Evolutionary conservation across 2,113 vertebrate genomes (phyloP), one percentile per base, ranked within the genome.

Genomic region (Microtus ochrogaster): DNA sequence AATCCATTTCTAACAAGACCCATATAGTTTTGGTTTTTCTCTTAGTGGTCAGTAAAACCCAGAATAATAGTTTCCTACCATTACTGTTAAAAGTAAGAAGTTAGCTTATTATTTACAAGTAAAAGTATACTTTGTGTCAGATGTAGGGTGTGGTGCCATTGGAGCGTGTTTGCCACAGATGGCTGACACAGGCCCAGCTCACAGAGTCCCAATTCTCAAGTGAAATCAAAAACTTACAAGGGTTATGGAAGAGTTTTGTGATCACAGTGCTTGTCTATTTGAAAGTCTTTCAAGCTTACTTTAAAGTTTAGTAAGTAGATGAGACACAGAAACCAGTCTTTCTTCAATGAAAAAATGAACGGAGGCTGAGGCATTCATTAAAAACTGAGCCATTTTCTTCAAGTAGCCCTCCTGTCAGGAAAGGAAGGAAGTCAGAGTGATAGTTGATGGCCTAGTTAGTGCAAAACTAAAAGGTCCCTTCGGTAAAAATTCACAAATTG

Each of bases 361-460:
- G 68, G 63, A 93, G 4, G 24, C 89, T 63, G 85, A 91, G n/a
- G 14, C 44, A 72, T 93, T 91, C 44, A 72, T 93, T 91, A 78
- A 88, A 72, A 95, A 26, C 36, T 78, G 33, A 72, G 6, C 72
- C 28, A 68, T 89, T 91, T 92, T 74, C 8, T 92, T 74, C 11
- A 86, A 68, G 58, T 79, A 90, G 61, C 47, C 0, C 0, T 70
- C 28, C 58, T 77, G 19, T 66, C 68, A 49, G 41, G 81, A 90
- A 73, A 78, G 52, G 52, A 84, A 41, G 44, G 90, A 52, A 91
- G 22, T 66, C n/a, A 81, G 47, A 74, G 41, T 24, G 24, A 74
- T 52, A 44, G 33, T 90, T 88, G 52, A 49, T 65, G 63, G 26
- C 26, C 10, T 65, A 65, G 70, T 24, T 39, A 91, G 26, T 83